These are phyloP conservation scores for Sminthurinus signatus DNA, from an alignment of 1,140 invertebrate genomes.

Conservation along the genomic window DNA sequence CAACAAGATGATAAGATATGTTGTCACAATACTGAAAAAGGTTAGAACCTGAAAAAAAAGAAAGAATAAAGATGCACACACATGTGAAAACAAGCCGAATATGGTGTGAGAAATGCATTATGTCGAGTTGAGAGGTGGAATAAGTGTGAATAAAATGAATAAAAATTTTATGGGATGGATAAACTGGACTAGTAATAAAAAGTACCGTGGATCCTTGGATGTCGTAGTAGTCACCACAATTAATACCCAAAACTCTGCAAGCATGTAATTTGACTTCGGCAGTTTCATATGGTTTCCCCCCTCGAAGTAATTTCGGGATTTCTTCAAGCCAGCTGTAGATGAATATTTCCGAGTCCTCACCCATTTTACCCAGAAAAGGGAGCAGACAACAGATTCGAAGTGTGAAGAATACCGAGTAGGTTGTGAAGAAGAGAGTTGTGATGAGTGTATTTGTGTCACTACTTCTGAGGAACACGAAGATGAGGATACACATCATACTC, in stretches of 20 bases:
- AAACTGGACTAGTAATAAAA: slow-evolving; percentile 37
- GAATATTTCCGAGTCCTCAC: slow-evolving; percentile 41
- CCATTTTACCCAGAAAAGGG: slow-evolving; percentile 37
- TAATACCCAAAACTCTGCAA: slow-evolving; percentile 39
- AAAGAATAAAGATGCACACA: too few species aligned
- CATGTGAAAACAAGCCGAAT: too few species aligned
- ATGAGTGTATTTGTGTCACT: slow-evolving; percentile 30
- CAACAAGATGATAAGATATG: slow-evolving; percentile 31
- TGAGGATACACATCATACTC: slow-evolving; percentile 41
- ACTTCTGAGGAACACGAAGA: slow-evolving; percentile 37
- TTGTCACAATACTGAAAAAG: slow-evolving; percentile 41
- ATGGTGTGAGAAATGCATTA: too few species aligned
- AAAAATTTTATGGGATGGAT: too few species aligned
- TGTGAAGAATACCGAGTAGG: slow-evolving; percentile 40
- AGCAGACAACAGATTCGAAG: slow-evolving; percentile 39
- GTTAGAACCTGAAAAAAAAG: too few species aligned
- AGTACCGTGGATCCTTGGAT: slow-evolving; percentile 39
- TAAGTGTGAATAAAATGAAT: too few species aligned
- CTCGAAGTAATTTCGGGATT: slow-evolving; percentile 37
- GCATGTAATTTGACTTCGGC: slow-evolving; percentile 38
- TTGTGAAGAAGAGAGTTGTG: slow-evolving; percentile 36
- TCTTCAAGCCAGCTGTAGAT: slow-evolving; percentile 41
- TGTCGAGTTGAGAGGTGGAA: too few species aligned
- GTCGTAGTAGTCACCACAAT: slow-evolving; percentile 38
- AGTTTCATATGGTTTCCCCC: slow-evolving; percentile 39